Evolutionary conservation across 2,113 vertebrate genomes (phyloP), one percentile per base, ranked within the genome.

Genomic region (Mustela lutreola): DNA sequence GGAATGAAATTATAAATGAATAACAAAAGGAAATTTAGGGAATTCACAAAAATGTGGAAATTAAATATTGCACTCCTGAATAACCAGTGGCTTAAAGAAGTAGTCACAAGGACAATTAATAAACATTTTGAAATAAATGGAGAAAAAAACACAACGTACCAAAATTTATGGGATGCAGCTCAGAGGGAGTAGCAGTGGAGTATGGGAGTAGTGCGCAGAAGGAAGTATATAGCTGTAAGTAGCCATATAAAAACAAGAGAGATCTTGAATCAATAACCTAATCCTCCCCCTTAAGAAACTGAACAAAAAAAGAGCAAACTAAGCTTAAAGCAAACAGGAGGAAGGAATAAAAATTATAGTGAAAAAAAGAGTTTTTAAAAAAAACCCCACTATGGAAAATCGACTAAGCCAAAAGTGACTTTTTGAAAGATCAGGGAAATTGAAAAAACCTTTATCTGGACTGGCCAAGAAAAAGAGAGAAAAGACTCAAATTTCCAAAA

Each of bases 401-500:
- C 16, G 36, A 91, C 45, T 67, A 91, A 70, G n/a, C 31, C 31
- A 86, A n/a, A 80, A 80, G 75, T 91, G 65, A 16, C 1, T 67
- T 80, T 9, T 80, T 91, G 28, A 33, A 75, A 89, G 70, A 76
- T 75, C 26, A 76, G 4, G 36, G 45, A 76, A 60, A 45, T 45
- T 76, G 53, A 58, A 89, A 53, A 42, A 53, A 48, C 7, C 7
- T 67, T 39, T 65, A 31, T 2, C 11, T 67, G 45, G 21, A 67
- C 76, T 28, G 48, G 53, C 16, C 22, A 91, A 80, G 33, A 91
- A 91, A 90, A 65, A 53, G 50, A 76, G 85, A 85, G 24, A 60
- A 39, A 89, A 89, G 75, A 65, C 45, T 80, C 75, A 80, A 53
- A 36, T 80, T 65, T 91, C 83, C 80, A 79, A 80, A 80, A 50